Evolutionary conservation across 2,797 vertebrate genomes (phyloP).

Genomic region (Sebastes jordani): DNA sequence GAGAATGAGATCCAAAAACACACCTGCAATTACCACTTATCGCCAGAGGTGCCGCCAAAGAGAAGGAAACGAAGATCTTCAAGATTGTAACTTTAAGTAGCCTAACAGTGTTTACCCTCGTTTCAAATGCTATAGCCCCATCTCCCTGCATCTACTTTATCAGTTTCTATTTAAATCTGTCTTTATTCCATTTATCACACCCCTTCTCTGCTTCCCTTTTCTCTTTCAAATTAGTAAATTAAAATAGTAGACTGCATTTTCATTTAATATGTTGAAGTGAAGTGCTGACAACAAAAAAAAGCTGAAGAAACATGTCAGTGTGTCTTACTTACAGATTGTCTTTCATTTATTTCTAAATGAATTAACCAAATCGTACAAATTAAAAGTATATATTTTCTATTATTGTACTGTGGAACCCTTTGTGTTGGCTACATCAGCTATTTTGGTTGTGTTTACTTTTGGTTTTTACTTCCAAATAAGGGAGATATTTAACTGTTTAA

Average conservation of each 20-base stretch:
- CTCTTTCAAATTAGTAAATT: background rate
- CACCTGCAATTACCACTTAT: too few species aligned
- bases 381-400: background rate
- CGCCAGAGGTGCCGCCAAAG: background rate
- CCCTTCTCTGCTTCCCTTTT: rapidly evolving
- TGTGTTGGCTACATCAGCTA: background rate
- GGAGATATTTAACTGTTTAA: background rate
- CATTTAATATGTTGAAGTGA: background rate
- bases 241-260: background rate
- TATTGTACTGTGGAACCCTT: background rate
- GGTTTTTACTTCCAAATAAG: background rate
- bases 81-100: background rate
- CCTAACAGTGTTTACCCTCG: background rate
- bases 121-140: background rate
- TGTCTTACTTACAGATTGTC: too few species aligned
- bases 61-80: background rate
- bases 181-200: background rate
- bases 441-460: background rate
- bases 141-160: background rate
- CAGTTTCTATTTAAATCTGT: background rate
- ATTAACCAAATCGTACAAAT: too few species aligned
- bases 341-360: too few species aligned
- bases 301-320: too few species aligned
- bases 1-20: background rate
- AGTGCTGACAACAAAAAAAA: background rate